Evolutionary conservation across 2,797 vertebrate species (phyloP).

Genomic region (Galagoides demidoff): DNA sequence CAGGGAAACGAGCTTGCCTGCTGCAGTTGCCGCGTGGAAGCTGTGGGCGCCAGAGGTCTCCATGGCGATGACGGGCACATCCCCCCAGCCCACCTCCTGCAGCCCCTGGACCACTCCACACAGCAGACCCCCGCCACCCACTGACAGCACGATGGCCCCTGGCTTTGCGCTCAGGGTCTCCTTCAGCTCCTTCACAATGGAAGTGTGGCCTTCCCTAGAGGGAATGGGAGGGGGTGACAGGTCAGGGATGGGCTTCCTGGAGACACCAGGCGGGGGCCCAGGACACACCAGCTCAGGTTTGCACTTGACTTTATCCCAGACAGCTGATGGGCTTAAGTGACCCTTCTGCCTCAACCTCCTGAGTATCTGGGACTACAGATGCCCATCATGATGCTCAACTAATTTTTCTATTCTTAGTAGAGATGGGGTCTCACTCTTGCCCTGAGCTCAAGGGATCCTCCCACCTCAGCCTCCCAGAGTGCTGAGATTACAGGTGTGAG

Average conservation of each 20-base stretch:
- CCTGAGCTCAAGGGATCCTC: no score
- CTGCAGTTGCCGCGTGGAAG: constrained; percentile 89
- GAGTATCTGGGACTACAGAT: no score
- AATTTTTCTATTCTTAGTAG: no score
- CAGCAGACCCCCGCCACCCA: constrained; percentile 93
- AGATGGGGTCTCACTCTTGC: no score
- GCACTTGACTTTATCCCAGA: neutral
- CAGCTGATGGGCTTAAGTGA: neutral
- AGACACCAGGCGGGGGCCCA: neutral
- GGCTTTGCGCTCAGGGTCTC: constrained; percentile 88
- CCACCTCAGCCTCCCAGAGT: no score
- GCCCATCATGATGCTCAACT: no score
- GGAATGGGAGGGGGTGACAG: accelerated
- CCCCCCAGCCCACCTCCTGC: constrained; percentile 89
- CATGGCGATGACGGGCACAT: constrained; percentile 93
- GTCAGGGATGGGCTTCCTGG: neutral
- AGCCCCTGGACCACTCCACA: constrained; percentile 93
- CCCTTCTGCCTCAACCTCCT: neutral
- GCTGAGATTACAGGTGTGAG: no score
- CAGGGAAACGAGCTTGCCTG: constrained; percentile 90
- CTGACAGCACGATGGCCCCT: constrained; percentile 90
- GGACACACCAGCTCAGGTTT: neutral
- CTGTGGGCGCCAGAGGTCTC: constrained; percentile 93
- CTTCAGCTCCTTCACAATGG: constrained; percentile 91
- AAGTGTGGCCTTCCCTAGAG: constrained; percentile 92